Conservation (phyloP, 2,888 invertebrate species). For the Blastobasis lacticolella region DNA sequence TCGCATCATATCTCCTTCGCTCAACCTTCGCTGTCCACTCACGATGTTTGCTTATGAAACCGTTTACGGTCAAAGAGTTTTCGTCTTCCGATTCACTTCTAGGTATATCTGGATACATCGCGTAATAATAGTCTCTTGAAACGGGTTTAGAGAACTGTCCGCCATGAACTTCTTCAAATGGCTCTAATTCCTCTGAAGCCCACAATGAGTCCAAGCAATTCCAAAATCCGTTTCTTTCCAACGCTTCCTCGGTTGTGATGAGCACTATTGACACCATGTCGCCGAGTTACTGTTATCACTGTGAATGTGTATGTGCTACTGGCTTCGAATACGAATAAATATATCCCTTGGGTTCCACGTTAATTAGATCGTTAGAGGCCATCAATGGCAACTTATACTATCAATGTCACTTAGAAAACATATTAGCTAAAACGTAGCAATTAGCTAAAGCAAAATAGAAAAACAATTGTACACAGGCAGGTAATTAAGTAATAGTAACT, state of each 20-base stretch:
- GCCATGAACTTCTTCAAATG: constrained; percentile 59
- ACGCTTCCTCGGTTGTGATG: constrained; percentile 58
- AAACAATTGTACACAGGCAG: no score
- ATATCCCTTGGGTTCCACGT: no score
- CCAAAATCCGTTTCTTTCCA: constrained; percentile 60
- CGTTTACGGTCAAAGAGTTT: constrained; percentile 45
- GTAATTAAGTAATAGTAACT: no score
- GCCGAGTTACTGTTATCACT: no score
- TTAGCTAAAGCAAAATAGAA: no score
- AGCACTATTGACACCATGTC: constrained; percentile 58
- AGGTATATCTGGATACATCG: constrained; percentile 56
- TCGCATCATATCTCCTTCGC: constrained; percentile 37
- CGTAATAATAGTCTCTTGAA: constrained; percentile 55
- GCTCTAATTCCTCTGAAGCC: constrained; percentile 58
- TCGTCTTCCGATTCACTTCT: constrained; percentile 67
- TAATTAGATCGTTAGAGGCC: no score
- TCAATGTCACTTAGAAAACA: no score
- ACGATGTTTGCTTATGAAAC: constrained; percentile 48
- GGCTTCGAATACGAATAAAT: no score
- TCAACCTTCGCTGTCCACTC: constrained; percentile 55
- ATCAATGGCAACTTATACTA: no score
- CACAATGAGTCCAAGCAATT: constrained; percentile 51
- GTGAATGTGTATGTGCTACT: no score
- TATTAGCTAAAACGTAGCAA: no score
- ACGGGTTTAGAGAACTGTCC: constrained; percentile 49